Percentiles rank a stretch among this genome's conserved stretches.
phyloP scores from a whole-genome alignment of 2,113 vertebrate genomes.

The Cygnus atratus region DNA sequence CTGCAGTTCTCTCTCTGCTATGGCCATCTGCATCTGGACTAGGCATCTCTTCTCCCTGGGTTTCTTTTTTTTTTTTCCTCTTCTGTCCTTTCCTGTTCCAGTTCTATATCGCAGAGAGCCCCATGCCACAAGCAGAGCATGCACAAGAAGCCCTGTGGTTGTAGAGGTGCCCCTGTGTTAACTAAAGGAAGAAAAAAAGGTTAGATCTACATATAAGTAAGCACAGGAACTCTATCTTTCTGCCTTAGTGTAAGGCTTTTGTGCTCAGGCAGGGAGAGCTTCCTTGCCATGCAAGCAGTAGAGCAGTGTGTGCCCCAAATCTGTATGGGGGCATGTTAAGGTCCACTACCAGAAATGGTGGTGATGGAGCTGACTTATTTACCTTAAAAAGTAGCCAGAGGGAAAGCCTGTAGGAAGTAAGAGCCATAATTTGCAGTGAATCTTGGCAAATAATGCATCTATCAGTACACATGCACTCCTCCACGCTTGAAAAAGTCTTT shows the following conservation, averaged over 20 bases:
- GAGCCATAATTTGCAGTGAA: background rate
- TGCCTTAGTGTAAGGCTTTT: background rate
- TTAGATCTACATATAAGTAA: background rate
- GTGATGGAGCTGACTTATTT: background rate
- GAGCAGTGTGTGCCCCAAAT: background rate
- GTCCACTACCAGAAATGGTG: background rate
- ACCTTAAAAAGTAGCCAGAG: background rate
- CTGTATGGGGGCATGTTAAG: background rate
- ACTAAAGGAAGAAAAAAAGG: background rate
- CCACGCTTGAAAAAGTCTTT: background rate
- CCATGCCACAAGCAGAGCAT: fast-evolving
- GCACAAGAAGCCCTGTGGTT: background rate
- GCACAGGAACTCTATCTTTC: background rate
- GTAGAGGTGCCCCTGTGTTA: background rate
- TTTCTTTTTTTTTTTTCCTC: background rate
- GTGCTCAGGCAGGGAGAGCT: background rate
- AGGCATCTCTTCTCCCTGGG: background rate
- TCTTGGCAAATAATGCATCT: background rate
- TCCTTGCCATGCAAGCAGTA: background rate
- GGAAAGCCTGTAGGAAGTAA: background rate
- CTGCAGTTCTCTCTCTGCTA: background rate
- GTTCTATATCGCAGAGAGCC: background rate
- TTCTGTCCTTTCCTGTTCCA: background rate
- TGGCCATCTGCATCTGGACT: background rate
- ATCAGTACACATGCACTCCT: background rate